A percentile compares a stretch with the other conserved stretches of the same genome.
Evolutionary conservation across 2,797 vertebrate species (phyloP).

Genomic region (Rhabdophis nuchalis): DNA sequence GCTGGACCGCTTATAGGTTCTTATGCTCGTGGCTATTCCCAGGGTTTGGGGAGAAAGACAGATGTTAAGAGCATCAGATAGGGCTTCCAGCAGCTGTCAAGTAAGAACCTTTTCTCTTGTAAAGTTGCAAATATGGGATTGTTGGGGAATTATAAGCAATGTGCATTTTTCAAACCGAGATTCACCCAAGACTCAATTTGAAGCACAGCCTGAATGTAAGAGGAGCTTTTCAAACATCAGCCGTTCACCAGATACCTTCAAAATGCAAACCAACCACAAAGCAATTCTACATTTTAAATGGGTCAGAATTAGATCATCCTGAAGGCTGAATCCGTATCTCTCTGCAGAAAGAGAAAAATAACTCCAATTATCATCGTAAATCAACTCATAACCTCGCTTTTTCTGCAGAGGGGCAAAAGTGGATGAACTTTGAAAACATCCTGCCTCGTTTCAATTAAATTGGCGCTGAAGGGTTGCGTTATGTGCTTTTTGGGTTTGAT

Average conservation of each 20-base stretch:
- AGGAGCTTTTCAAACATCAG: neutral
- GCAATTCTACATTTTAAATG: neutral
- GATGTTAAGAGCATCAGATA: neutral
- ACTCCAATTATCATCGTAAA: neutral
- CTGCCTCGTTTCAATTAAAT: neutral
- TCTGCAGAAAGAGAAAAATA: neutral
- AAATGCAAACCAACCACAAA: neutral
- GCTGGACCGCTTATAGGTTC: conserved; percentile 12
- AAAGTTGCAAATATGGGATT: neutral
- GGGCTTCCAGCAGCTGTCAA: neutral
- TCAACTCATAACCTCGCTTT: neutral
- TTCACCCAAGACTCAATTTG: neutral
- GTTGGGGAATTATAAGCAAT: neutral
- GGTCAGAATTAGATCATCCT: neutral
- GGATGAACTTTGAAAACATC: neutral
- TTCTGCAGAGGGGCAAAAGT: neutral
- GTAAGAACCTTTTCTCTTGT: neutral
- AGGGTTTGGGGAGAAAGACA: neutral
- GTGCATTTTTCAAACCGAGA: neutral
- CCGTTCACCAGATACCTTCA: neutral
- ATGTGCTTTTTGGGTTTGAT: neutral
- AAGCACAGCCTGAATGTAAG: neutral
- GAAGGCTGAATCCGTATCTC: neutral
- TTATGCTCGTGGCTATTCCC: neutral
- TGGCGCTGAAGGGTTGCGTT: neutral